phyloP scores from a whole-genome alignment of 2,797 vertebrate genomes.

The Bovichtus variegatus region DNA sequence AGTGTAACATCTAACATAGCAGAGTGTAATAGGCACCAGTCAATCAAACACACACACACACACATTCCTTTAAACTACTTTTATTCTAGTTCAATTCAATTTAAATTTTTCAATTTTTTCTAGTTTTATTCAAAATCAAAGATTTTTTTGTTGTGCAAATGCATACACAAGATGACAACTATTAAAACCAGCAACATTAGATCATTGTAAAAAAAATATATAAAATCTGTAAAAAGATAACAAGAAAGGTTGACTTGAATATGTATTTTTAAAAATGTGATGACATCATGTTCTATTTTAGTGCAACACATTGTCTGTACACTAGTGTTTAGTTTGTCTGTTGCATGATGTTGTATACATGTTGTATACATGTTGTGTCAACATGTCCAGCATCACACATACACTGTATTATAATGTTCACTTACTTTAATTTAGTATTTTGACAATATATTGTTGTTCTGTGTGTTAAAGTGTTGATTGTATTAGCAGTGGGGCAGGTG shows the following conservation, averaged over 20 bases:
- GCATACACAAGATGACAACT: background rate
- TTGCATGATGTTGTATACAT: background rate
- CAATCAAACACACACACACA: background rate
- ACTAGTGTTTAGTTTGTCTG: background rate
- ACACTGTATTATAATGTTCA: background rate
- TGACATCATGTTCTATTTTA: background rate
- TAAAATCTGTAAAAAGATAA: background rate
- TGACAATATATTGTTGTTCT: background rate
- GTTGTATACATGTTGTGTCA: too few relatives aligned
- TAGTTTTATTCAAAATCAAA: too few relatives aligned
- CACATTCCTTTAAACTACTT: background rate
- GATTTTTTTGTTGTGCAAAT: background rate
- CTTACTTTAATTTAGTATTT: background rate
- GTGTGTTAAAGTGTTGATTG: background rate
- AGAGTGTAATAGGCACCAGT: background rate
- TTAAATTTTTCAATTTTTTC: too few relatives aligned
- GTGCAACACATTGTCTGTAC: background rate
- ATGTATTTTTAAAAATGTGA: background rate
- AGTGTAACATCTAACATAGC: background rate
- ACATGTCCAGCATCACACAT: background rate
- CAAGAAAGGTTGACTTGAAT: background rate
- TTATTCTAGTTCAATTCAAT: too few relatives aligned
- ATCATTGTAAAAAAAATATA: background rate
- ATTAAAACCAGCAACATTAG: background rate
- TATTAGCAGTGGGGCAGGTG: background rate